Conservation (phyloP, 2,113 vertebrate genomes). For the Hemichromis elongatus region DNA sequence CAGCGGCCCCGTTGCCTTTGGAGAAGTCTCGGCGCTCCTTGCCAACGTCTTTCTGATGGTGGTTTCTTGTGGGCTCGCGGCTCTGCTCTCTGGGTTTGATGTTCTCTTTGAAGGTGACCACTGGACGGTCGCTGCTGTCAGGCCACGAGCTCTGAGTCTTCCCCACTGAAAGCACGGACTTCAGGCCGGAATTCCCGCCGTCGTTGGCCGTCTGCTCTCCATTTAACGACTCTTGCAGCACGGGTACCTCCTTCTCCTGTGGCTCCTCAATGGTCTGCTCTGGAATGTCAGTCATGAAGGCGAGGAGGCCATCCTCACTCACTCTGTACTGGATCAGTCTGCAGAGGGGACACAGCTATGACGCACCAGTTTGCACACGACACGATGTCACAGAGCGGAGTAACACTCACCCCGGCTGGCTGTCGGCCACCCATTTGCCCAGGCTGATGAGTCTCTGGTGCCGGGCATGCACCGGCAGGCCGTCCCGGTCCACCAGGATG, state of each 20-base stretch:
- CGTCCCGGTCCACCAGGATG: constrained; percentile 85
- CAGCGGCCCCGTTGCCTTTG: constrained; percentile 76
- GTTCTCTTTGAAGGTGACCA: constrained; percentile 97
- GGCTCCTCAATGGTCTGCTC: constrained; percentile 87
- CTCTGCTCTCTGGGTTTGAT: constrained; percentile 89
- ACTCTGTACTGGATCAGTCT: constrained; percentile 90
- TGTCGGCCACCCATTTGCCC: constrained; percentile 95
- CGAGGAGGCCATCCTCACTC: constrained; percentile 84
- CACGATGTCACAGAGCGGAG: not conserved
- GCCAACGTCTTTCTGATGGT: constrained; percentile 77
- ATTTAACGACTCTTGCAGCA: constrained; percentile 84
- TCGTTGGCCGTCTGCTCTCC: constrained; percentile 77
- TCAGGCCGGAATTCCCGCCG: constrained; percentile 78
- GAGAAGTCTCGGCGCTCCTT: constrained; percentile 82
- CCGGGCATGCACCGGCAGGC: constrained; percentile 80
- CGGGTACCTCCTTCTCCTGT: constrained; percentile 83
- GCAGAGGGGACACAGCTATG: constrained; percentile 2
- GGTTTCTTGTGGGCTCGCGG: constrained; percentile 78
- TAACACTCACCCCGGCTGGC: constrained; percentile 81
- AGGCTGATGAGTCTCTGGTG: constrained; percentile 86
- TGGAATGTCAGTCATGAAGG: constrained; percentile 92
- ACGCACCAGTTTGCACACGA: not conserved
- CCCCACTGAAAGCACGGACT: constrained; percentile 88
- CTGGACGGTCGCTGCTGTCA: constrained; percentile 84
- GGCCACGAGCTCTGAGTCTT: constrained; percentile 81